A percentile compares a stretch with the other conserved stretches of the same genome.
These are phyloP conservation scores for Halictus quadricinctus DNA, from an alignment of 2,888 invertebrate species.

Conservation along the genomic window DNA sequence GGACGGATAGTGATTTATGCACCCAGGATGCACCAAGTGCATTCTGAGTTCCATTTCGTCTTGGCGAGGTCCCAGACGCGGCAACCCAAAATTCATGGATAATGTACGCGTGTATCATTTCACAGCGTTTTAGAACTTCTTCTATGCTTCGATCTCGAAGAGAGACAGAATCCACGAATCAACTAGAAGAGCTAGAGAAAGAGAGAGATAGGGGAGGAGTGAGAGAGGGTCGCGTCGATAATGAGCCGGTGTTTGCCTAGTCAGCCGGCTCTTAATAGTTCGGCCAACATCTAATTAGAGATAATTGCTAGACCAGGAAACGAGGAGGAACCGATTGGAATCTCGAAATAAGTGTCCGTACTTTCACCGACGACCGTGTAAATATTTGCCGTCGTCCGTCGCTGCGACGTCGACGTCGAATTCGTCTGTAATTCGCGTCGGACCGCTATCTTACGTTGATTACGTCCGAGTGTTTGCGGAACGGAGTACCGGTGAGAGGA, in stretches of 20 bases:
- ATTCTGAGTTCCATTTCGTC: neutral
- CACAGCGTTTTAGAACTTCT: neutral
- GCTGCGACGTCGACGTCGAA: neutral
- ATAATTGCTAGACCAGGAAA: slow-evolving; percentile 18
- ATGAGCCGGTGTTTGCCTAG: slow-evolving; percentile 24
- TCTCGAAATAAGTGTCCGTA: slow-evolving; percentile 26
- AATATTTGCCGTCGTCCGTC: slow-evolving; percentile 25
- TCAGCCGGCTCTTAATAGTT: slow-evolving; percentile 23
- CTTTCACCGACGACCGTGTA: neutral
- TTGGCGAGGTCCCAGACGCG: neutral
- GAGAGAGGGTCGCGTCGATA: slow-evolving; percentile 1
- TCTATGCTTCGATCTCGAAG: neutral
- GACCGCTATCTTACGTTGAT: slow-evolving; percentile 47
- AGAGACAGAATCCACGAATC: neutral
- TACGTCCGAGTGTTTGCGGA: slow-evolving; percentile 45
- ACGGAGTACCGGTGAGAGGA: slow-evolving; percentile 11
- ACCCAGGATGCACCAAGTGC: no score
- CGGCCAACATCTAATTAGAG: slow-evolving; percentile 34
- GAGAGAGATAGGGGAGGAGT: neutral
- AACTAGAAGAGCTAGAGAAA: neutral
- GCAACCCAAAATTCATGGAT: neutral
- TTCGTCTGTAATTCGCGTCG: slow-evolving; percentile 28
- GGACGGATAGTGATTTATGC: neutral
- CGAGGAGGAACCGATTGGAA: slow-evolving; percentile 29
- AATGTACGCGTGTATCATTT: neutral